Base-by-base conservation (phyloP, 2,888 invertebrate genomes). In the Caenorhabditis sinica region DNA sequence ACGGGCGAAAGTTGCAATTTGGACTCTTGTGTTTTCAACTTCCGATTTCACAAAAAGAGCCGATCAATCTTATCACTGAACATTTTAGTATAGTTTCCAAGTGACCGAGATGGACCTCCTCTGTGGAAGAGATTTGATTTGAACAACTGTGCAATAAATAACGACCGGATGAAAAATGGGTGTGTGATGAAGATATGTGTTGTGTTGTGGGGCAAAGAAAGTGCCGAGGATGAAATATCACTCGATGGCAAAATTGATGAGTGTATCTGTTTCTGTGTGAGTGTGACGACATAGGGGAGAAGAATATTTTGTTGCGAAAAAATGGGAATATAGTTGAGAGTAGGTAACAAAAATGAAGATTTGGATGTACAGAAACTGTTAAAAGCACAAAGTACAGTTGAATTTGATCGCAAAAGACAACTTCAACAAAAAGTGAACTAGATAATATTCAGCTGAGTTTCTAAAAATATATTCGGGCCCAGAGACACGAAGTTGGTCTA, bases 101-200 rank as follows among this genome's bases (percentile, higher is more conserved):
- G 23, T 73, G 73, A 80, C 66, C 65, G 25, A 15, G 68, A 45
- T 43, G 40, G 56, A 65, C 53, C 60, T 45, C 76, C 30, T 15
- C 68, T n/a, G 56, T 9, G 30, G 28, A n/a, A n/a, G n/a, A n/a
- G 8, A 36, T 66, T 61, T 28, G 20, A 72, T 40, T 66, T 61
- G 73, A 81, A 81, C 81, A 81, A 81, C 81, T 81, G 81, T 81
- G 81, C 81, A 74, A 81, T 81, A 74, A 81, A 81, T 81, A 81
- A 81, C 58, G 68, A 33, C 23, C 20, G n/a, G 60, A 81, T 81
- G 81, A 81, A 74, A 81, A 81, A 81, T 74, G 73, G 58, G 71
- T 72, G 66, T 61, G 63, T 63, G 30, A 28, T 25, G 25, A 28
- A 43, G 73, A 51, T 28, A 36, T 73, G 63, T 51, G 61, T 51